These are phyloP conservation scores for Caenorhabditis angaria DNA, from an alignment of 2,888 invertebrate species.

Conservation along the genomic window DNA sequence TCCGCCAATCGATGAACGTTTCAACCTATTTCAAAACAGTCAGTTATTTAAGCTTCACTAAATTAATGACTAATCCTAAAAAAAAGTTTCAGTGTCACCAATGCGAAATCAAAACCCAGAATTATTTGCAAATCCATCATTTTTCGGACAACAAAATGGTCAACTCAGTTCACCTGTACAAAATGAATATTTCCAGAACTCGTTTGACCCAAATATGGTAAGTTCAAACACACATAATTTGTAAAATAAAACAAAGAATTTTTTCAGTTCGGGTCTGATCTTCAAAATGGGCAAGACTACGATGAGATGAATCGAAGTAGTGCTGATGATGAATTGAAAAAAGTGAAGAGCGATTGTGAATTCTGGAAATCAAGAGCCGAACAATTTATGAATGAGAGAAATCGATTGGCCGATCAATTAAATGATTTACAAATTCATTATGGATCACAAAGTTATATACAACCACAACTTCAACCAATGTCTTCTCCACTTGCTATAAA, in stretches of 20 bases:
- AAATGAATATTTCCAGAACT: slow-evolving; percentile 22
- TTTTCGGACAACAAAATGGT: slow-evolving; percentile 19
- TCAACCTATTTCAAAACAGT: slow-evolving; percentile 32
- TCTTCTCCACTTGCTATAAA: slow-evolving; percentile 8
- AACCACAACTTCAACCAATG: slow-evolving; percentile 4
- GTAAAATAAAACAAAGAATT: background rate
- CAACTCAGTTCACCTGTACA: slow-evolving; percentile 8
- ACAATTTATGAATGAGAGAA: slow-evolving; percentile 41
- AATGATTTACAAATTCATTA: slow-evolving; percentile 9
- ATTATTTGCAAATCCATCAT: slow-evolving; percentile 18
- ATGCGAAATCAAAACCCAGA: slow-evolving; percentile 11
- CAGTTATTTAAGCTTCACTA: background rate
- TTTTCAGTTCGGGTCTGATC: slow-evolving; percentile 22
- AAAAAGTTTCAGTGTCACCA: slow-evolving; percentile 20
- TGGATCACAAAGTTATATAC: background rate
- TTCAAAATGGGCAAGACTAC: slow-evolving; percentile 17
- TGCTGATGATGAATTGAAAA: slow-evolving; percentile 55
- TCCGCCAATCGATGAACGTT: slow-evolving; percentile 51
- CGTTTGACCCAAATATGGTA: slow-evolving; percentile 29
- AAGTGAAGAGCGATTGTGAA: slow-evolving; percentile 42
- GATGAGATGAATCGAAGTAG: slow-evolving; percentile 18
- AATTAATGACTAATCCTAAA: background rate
- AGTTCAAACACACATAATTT: background rate
- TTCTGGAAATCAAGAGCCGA: slow-evolving; percentile 41
- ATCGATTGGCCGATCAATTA: slow-evolving; percentile 34